A percentile compares a stretch with the other conserved stretches of the same genome.
Conservation (phyloP, 1,140 invertebrate genomes). For the Sycophila sp. region DNA sequence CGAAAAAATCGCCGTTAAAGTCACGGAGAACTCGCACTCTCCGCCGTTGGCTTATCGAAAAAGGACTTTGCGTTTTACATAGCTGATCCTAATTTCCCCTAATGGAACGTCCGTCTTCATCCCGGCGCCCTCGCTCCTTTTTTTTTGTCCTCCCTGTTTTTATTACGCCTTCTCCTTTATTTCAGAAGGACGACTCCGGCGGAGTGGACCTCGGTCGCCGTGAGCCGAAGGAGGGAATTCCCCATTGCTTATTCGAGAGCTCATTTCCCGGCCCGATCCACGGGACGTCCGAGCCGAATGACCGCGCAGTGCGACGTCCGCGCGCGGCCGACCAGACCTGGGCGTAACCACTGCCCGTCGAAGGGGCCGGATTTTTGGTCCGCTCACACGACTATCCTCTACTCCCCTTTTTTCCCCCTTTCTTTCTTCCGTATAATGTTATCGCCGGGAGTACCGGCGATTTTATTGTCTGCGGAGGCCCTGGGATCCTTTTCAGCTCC, state of each 20-base stretch:
- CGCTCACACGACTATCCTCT: too few relatives aligned
- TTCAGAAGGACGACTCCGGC: not conserved
- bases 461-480: not conserved
- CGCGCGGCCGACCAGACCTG: constrained; percentile 21
- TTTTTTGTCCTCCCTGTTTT: not conserved
- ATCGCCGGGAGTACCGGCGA: not conserved
- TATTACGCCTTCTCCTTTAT: not conserved
- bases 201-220: not conserved
- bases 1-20: not conserved
- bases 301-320: not conserved
- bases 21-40: not conserved
- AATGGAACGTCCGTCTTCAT: constrained; percentile 27
- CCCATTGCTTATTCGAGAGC: constrained; percentile 3
- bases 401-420: too few relatives aligned
- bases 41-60: constrained; percentile 4
- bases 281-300: too few relatives aligned
- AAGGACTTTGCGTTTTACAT: constrained; percentile 32
- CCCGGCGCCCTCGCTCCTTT: not conserved
- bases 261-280: constrained; percentile 16
- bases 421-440: too few relatives aligned
- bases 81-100: constrained; percentile 31
- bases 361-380: not conserved
- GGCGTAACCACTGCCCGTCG: constrained; percentile 28
- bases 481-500: too few relatives aligned
- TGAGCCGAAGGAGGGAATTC: not conserved